Evolutionary conservation across 2,797 vertebrate species (phyloP).

Genomic region (Zalophus californianus): DNA sequence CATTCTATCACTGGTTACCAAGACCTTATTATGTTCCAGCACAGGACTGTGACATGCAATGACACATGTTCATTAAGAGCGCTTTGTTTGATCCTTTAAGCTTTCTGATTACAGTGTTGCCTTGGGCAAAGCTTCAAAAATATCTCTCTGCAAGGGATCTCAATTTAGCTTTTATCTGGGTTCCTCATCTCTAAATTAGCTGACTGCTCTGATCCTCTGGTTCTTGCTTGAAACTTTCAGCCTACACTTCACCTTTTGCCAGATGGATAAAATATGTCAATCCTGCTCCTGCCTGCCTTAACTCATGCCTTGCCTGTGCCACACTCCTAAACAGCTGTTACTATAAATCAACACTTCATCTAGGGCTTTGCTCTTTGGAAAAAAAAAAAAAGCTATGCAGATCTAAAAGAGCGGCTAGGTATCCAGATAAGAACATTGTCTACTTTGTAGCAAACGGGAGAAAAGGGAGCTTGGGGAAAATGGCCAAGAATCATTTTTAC

Average conservation of each 20-base stretch:
- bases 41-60: not conserved
- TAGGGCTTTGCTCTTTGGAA: not conserved
- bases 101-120: not conserved
- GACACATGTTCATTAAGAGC: not conserved
- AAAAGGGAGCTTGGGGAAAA: not conserved
- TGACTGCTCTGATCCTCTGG: not conserved
- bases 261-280: not conserved
- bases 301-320: not conserved
- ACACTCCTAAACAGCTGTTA: not conserved
- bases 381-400: not conserved
- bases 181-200: not conserved
- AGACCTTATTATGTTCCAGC: not conserved
- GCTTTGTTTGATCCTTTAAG: not conserved
- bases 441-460: not conserved
- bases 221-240: not conserved
- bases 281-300: not conserved
- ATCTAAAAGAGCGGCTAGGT: not conserved
- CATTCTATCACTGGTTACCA: not conserved
- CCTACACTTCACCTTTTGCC: not conserved
- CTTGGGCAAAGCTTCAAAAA: not conserved
- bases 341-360: not conserved
- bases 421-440: not conserved
- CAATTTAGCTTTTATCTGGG: not conserved
- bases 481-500: slow-evolving; percentile 26
- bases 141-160: not conserved